A percentile compares a stretch with the other conserved stretches of the same genome.
These are phyloP conservation scores for Atherinosoma microstoma DNA, from an alignment of 2,797 vertebrate species.

Conservation along the genomic window DNA sequence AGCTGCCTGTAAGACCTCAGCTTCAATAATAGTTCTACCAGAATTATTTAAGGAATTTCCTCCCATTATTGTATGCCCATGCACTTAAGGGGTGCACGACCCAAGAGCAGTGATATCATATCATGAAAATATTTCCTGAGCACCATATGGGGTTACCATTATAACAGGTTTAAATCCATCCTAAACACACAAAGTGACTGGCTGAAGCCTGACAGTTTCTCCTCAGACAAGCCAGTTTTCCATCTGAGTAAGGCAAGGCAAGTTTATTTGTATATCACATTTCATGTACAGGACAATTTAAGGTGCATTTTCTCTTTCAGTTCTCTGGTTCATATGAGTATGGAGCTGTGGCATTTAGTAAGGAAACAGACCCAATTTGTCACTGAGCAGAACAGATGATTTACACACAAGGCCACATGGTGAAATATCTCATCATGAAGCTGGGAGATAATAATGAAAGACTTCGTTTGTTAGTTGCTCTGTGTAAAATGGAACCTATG, in stretches of 20 bases:
- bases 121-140: constrained; percentile 42
- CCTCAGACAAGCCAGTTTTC: constrained; percentile 52
- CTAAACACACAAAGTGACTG: constrained; percentile 43
- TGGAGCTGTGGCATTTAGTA: constrained; percentile 57
- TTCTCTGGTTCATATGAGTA: background rate
- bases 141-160: constrained; percentile 47
- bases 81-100: constrained; percentile 27
- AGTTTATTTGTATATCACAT: too few relatives aligned
- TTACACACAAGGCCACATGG: constrained; percentile 49
- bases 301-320: too few relatives aligned
- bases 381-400: constrained; percentile 41
- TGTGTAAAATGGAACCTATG: constrained; percentile 26
- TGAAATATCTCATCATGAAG: constrained; percentile 21
- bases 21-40: constrained; percentile 26
- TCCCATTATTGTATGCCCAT: constrained; percentile 43
- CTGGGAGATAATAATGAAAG: constrained; percentile 40
- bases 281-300: too few relatives aligned
- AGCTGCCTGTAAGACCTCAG: constrained; percentile 13
- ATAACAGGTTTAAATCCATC: constrained; percentile 50
- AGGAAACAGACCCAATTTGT: constrained; percentile 40
- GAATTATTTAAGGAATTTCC: constrained; percentile 63
- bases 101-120: constrained; percentile 46
- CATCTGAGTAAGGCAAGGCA: constrained; percentile 25
- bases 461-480: constrained; percentile 39
- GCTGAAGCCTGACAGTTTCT: constrained; percentile 62